Evolutionary conservation across 2,888 invertebrate genomes (phyloP).

Genomic region (Lepas anatifera): DNA sequence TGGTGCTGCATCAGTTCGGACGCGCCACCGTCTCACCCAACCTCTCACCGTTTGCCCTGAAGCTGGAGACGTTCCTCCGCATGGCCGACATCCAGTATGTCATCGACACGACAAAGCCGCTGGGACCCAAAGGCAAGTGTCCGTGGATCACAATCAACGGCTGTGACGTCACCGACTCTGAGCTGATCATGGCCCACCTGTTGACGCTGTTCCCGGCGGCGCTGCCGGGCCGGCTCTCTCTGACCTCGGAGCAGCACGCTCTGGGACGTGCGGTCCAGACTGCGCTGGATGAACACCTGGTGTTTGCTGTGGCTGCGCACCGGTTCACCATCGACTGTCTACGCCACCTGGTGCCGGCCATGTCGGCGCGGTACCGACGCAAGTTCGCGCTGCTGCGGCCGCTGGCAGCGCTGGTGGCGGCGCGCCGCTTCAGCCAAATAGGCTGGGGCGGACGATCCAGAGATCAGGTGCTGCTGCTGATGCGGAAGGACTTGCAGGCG

Average conservation of each 20-base stretch:
- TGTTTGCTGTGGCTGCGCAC: background rate
- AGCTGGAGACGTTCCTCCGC: background rate
- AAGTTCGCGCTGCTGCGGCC: background rate
- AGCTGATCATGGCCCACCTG: conserved; percentile 33
- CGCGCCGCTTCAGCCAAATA: too few species aligned
- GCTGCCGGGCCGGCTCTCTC: conserved; percentile 26
- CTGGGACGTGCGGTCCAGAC: conserved; percentile 31
- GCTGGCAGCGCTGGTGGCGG: background rate
- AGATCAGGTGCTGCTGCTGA: background rate
- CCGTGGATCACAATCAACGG: conserved; percentile 36
- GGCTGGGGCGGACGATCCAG: too few species aligned
- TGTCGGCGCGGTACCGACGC: background rate
- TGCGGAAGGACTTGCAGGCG: background rate
- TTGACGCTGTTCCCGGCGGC: conserved; percentile 30
- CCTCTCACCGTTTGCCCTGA: background rate
- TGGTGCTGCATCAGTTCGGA: background rate
- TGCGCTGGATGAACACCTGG: conserved; percentile 32
- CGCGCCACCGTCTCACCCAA: background rate
- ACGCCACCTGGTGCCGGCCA: background rate
- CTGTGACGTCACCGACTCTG: conserved; percentile 31
- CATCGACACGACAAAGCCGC: conserved; percentile 10
- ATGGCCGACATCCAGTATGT: background rate
- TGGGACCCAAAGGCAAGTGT: conserved; percentile 33
- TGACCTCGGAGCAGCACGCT: conserved; percentile 29
- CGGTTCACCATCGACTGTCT: background rate